Conservation (phyloP, 2,888 invertebrate genomes). For the Eupithecia inturbata region DNA sequence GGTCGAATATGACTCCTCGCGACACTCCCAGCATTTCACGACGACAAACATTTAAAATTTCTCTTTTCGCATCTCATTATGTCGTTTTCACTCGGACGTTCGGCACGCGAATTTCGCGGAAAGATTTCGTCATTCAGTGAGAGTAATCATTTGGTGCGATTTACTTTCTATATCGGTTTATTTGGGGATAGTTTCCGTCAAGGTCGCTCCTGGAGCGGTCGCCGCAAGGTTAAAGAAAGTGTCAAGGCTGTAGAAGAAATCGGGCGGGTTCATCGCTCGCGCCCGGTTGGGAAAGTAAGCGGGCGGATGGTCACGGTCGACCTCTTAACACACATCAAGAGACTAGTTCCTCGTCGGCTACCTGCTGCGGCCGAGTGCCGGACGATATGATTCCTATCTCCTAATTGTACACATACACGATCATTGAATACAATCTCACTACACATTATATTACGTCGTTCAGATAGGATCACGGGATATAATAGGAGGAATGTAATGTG, state of each 20-base stretch:
- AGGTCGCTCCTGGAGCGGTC: constrained; percentile 66
- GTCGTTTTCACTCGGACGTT: constrained; percentile 77
- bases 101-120: constrained; percentile 72
- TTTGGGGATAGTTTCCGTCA: constrained; percentile 61
- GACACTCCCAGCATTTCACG: constrained; percentile 80
- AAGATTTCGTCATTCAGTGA: constrained; percentile 73
- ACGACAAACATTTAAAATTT: constrained; percentile 81
- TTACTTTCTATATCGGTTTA: constrained; percentile 71
- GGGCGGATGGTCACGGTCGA: constrained; percentile 65
- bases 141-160: constrained; percentile 73
- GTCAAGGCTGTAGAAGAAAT: constrained; percentile 83
- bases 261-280: constrained; percentile 76
- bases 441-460: constrained; percentile 31
- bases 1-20: constrained; percentile 76
- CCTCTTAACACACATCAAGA: constrained; percentile 79
- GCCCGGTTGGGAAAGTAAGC: constrained; percentile 79
- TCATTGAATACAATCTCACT: constrained; percentile 50
- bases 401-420: constrained; percentile 40
- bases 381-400: constrained; percentile 53
- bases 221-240: constrained; percentile 81
- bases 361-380: constrained; percentile 51
- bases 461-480: constrained; percentile 52
- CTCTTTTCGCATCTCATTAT: constrained; percentile 83
- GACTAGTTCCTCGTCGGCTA: constrained; percentile 67
- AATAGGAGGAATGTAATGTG: constrained; percentile 65